Evolutionary conservation across 2,888 invertebrate genomes (phyloP), one percentile per base, ranked within the genome.

Genomic region (Ryuthela nishihirai): DNA sequence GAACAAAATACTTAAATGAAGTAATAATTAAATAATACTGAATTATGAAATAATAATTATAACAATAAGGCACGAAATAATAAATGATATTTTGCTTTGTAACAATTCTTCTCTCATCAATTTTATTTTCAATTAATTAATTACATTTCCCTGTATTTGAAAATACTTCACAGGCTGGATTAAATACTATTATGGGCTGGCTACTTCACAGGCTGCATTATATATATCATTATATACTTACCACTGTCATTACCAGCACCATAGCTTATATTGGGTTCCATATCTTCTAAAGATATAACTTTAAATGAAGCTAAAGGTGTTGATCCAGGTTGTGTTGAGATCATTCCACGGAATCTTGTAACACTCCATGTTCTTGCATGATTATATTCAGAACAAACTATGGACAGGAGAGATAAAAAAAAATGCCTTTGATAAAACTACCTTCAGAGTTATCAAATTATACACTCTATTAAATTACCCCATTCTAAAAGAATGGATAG

Each of bases 301-400:
- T 97, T 97, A 77, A 97, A 99, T 6, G 95, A 95, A 0, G 98
- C 94, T 69, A 97, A 86, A 1, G 97, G 94, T 36, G 93, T 94
- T 6, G 95, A 94, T 4, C 98, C 98, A 0, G 98, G 99, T 74
- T 99, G 98, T 0, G 98, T 99, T 36, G 93, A 95, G 64, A 99
- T 91, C 95, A 98, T 97, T 7, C 98, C 97, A 34, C 97, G 81
- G 75, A 99, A 99, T 62, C 98, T 81, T 0, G 94, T 97, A 41
- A 99, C 90, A 20, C 88, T 85, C 98, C 98, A 99, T 47, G 93
- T 93, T 23, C 98, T 80, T 10, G 98, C 97, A 74, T 99, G 98
- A 77, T 97, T 95, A 76, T 95, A 97, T 72, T 98, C 97, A 65
- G 91, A 89, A 76, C 98, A 99, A 6, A 79, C 78, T 76, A 67